phyloP scores from a whole-genome alignment of 2,797 vertebrate genomes.

The Oreortyx pictus region DNA sequence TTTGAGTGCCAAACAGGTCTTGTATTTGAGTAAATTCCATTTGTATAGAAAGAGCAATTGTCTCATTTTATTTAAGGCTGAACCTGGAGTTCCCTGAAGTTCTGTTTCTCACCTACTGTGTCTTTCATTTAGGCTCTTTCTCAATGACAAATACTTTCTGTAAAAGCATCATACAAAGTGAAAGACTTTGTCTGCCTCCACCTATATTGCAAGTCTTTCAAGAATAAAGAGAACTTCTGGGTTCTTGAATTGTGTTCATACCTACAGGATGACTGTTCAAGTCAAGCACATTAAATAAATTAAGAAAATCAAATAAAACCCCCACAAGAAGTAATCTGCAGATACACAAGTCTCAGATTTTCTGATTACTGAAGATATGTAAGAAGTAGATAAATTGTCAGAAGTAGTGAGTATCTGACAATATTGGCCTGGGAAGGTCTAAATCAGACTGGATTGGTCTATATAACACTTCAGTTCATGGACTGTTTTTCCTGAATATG shows the following conservation, averaged over 20 bases:
- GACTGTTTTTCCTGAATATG: background rate
- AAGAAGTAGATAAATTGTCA: background rate
- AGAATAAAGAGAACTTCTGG: background rate
- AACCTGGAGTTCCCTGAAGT: background rate
- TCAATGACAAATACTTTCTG: background rate
- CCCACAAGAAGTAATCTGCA: background rate
- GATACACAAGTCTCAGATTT: background rate
- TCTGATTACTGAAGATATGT: background rate
- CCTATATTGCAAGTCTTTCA: background rate
- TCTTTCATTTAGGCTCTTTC: background rate
- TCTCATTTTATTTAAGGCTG: background rate
- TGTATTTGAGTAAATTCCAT: background rate
- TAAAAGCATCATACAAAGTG: background rate
- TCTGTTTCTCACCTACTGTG: background rate
- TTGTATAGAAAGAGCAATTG: background rate
- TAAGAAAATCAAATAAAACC: background rate
- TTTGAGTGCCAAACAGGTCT: background rate
- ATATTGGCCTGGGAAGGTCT: background rate
- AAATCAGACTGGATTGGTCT: background rate
- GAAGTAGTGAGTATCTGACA: background rate
- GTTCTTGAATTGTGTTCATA: background rate
- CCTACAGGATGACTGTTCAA: background rate
- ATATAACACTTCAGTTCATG: background rate
- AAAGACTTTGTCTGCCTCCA: background rate
- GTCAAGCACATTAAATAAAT: background rate